phyloP scores from a whole-genome alignment of 2,113 vertebrate genomes.

The Petromus typicus region DNA sequence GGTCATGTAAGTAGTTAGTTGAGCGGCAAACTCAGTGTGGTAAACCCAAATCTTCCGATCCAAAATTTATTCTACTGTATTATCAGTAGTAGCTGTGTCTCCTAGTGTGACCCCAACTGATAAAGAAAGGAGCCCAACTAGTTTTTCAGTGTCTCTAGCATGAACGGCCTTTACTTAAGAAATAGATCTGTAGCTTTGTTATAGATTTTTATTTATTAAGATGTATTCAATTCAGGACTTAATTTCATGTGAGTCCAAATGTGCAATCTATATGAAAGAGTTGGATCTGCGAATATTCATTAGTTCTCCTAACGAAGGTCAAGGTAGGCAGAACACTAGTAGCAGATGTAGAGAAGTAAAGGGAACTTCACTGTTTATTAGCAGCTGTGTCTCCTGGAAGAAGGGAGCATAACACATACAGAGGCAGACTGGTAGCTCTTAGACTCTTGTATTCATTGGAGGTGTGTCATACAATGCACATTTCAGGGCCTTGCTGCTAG shows the following conservation, averaged over 20 bases:
- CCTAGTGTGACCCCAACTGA: background rate
- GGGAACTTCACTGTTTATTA: too few relatives aligned
- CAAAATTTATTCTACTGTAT: background rate
- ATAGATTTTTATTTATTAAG: background rate
- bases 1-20: background rate
- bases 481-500: background rate
- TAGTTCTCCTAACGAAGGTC: background rate
- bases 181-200: background rate
- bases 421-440: background rate
- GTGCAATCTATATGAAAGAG: background rate
- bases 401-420: background rate
- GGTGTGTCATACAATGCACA: background rate
- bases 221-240: background rate
- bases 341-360: background rate
- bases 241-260: constrained; percentile 1
- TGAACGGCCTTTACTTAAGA: constrained; percentile 24
- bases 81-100: background rate
- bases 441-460: background rate
- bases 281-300: background rate
- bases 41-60: background rate
- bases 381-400: too few relatives aligned
- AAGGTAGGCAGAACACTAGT: background rate
- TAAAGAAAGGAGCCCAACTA: background rate
- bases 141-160: background rate
- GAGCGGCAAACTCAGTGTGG: background rate